Base-by-base conservation (phyloP, 2,888 invertebrate genomes). In the Oeneis ivallda region DNA sequence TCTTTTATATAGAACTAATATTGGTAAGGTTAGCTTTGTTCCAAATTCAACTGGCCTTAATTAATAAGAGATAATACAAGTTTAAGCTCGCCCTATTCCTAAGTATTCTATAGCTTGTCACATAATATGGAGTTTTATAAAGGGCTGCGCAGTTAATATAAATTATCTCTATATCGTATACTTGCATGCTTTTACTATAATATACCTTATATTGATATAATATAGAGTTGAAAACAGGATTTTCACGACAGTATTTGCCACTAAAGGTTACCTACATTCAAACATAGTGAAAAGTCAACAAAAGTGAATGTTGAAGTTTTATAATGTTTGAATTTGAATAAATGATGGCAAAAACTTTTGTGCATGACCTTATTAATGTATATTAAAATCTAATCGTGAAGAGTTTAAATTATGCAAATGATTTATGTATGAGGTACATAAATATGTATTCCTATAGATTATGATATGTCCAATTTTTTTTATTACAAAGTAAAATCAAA, bases 11-110 rank as follows among this genome's bases (percentile, higher is more conserved):
- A 37, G 15, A 15, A 8, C n/a, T 39, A n/a, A n/a, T n/a, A n/a
- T n/a, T n/a, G n/a, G 10, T 58, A 47, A 67, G 57, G 57, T 58
- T 64, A 37, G 32, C 64, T 65, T 62, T 62, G 26, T 56, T 62
- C 41, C 61, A 61, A 61, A 61, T 43, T 26, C 61, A 75, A 83
- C 83, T 85, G 85, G 87, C 87, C 87, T 87, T 87, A 84, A 81
- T 87, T 87, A 84, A 81, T 13, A 17, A 13, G 19, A 26, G 43
- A 41, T 26, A 43, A 15, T 57, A 8, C 11, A 43, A 43, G 15
- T 54, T 37, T 17, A 17, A 39, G 54, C n/a, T 52, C n/a, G 50
- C n/a, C 13, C 13, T 10, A 32, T 13, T n/a, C 32, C 8, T 52
- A 13, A 32, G n/a, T 37, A 37, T 37, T 37, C 8, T 37, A 37